Evolutionary conservation across 1,140 invertebrate species (phyloP).

Genomic region (Bombus haemorrhoidalis): DNA sequence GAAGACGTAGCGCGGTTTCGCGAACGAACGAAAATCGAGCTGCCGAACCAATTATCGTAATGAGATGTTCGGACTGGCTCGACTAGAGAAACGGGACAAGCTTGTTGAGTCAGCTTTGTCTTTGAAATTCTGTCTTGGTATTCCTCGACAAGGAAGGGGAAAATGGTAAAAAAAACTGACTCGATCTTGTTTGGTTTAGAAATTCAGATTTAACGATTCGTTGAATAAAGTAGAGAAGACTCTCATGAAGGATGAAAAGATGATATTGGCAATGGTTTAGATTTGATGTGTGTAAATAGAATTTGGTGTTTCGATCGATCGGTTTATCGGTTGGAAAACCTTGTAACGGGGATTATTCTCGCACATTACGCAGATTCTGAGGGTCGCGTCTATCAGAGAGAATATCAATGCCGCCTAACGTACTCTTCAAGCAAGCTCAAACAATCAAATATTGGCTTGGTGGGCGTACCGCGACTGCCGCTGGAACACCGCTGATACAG

Average conservation of each 20-base stretch:
- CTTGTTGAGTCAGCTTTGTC: constrained; percentile 27
- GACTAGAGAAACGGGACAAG: constrained; percentile 13
- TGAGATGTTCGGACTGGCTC: constrained; percentile 48
- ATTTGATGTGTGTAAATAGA: not conserved
- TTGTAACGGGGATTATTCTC: not conserved
- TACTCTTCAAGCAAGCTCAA: constrained; percentile 43
- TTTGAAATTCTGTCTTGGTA: not conserved
- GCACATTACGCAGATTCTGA: not conserved
- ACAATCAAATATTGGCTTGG: constrained; percentile 50
- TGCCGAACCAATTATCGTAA: constrained; percentile 74
- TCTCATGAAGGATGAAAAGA: not conserved
- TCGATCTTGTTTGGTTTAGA: not conserved
- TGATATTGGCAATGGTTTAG: not conserved
- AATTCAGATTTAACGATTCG: not conserved
- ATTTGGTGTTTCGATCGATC: not conserved
- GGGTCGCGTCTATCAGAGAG: not conserved
- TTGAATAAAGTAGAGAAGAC: not conserved
- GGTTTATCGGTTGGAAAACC: not conserved
- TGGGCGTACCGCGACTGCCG: constrained; percentile 24
- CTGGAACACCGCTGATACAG: constrained; percentile 48
- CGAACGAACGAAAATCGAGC: not conserved
- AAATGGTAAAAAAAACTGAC: not conserved
- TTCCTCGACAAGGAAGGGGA: not conserved
- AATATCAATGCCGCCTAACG: constrained; percentile 28
- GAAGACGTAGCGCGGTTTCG: not conserved